Percentiles rank a stretch among this genome's conserved stretches.
Conservation (phyloP, 1,140 invertebrate species). For the Cephus cinctus region DNA sequence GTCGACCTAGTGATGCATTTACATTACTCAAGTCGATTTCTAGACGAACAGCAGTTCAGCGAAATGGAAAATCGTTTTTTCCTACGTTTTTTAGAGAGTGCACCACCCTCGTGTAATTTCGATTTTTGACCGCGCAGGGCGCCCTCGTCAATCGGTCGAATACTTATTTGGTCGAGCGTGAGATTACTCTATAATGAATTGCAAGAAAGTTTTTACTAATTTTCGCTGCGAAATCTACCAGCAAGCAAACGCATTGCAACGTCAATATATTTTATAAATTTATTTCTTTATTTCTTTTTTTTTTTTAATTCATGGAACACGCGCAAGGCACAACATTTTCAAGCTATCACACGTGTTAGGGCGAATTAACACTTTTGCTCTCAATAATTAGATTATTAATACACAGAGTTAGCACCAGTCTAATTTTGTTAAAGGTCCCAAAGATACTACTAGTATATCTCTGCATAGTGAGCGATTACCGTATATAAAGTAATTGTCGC, state of each 20-base stretch:
- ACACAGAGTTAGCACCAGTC: slow-evolving; percentile 36
- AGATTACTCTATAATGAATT: slow-evolving; percentile 53
- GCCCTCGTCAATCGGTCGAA: slow-evolving; percentile 41
- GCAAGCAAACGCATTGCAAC: too few species aligned
- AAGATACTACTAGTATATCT: too few species aligned
- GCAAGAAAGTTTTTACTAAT: too few species aligned
- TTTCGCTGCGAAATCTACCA: too few species aligned
- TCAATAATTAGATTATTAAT: slow-evolving; percentile 27
- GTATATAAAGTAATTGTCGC: too few species aligned
- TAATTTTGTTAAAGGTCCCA: slow-evolving; percentile 39
- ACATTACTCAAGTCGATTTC: slow-evolving; percentile 25
- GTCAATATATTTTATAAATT: too few species aligned
- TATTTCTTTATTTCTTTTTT: too few species aligned
- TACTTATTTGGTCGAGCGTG: slow-evolving; percentile 47
- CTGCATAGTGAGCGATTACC: too few species aligned
- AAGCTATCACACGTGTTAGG: slow-evolving; percentile 41
- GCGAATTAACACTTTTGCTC: slow-evolving; percentile 27
- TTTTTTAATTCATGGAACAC: slow-evolving; percentile 39
- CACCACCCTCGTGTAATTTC: slow-evolving; percentile 35
- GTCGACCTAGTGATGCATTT: too few species aligned
- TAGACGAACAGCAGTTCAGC: slow-evolving; percentile 41
- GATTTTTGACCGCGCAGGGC: slow-evolving; percentile 29
- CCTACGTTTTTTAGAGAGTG: slow-evolving; percentile 33
- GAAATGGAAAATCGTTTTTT: slow-evolving; percentile 37
- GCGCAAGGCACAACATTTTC: slow-evolving; percentile 52